phyloP scores from a whole-genome alignment of 53 echinoderm and acorn worm genomes.

The Glandiceps talaboti region DNA sequence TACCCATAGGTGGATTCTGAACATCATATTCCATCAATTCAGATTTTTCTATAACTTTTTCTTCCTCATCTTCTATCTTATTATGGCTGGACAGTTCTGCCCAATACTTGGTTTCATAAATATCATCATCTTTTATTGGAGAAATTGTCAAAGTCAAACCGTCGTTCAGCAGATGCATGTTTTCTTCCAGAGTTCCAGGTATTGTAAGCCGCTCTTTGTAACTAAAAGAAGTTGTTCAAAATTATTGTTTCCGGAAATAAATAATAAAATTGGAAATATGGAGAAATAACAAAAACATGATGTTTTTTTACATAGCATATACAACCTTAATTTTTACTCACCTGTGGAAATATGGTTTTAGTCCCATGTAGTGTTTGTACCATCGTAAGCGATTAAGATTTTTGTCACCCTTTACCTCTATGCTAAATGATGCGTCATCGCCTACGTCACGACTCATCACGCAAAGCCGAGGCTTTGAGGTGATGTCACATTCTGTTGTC shows the following conservation, averaged over 20 bases:
- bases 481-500: neutral
- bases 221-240: too few species aligned
- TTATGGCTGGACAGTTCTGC: neutral
- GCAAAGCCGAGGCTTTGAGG: neutral
- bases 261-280: too few species aligned
- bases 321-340: too few species aligned
- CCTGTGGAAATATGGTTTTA: conserved; percentile 22
- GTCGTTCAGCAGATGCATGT: neutral
- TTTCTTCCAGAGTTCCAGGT: neutral
- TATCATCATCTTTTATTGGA: neutral
- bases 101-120: neutral
- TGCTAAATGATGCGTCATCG: neutral
- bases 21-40: neutral
- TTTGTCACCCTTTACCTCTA: neutral
- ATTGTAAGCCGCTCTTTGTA: neutral
- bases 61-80: neutral
- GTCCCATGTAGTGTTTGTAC: conserved; percentile 18
- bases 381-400: conserved; percentile 8
- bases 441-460: neutral
- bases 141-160: neutral
- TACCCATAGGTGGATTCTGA: neutral
- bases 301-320: too few species aligned
- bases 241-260: too few species aligned
- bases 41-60: too few species aligned
- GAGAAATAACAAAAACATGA: too few species aligned